Percentiles rank a stretch among this genome's conserved stretches.
These are phyloP conservation scores for Rhinella marina DNA, from an alignment of 2,797 vertebrate species.

Conservation along the genomic window DNA sequence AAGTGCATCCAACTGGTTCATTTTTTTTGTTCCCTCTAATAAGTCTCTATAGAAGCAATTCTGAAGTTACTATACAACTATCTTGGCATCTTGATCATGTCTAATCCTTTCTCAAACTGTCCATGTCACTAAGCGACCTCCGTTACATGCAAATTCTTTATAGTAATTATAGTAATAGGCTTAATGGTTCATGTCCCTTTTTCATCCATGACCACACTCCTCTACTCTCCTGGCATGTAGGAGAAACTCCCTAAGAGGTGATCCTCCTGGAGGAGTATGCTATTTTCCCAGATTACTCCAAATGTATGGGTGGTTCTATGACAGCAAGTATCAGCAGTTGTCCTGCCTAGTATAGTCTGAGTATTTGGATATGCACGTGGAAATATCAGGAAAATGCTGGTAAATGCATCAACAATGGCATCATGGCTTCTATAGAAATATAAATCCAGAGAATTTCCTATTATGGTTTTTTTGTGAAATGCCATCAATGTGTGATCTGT, in stretches of 20 bases:
- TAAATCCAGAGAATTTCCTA: too few relatives aligned
- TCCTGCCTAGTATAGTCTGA: too few relatives aligned
- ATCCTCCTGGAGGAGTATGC: too few relatives aligned
- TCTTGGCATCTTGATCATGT: background rate
- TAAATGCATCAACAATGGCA: too few relatives aligned
- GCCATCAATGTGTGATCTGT: too few relatives aligned
- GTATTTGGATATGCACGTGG: too few relatives aligned
- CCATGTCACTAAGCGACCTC: constrained; percentile 2
- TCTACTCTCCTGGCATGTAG: background rate
- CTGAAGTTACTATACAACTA: background rate
- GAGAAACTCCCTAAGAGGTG: background rate
- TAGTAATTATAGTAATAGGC: background rate
- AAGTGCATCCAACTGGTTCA: background rate
- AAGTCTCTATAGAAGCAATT: background rate
- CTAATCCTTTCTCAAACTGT: background rate
- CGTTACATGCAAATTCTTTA: background rate
- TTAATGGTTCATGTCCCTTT: constrained; percentile 2
- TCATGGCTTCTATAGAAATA: too few relatives aligned
- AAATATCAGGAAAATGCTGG: too few relatives aligned
- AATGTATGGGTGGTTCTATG: too few relatives aligned
- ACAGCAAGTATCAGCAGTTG: too few relatives aligned
- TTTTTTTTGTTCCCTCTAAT: background rate
- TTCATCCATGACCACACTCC: background rate
- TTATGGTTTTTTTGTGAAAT: too few relatives aligned
- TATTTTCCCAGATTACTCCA: too few relatives aligned